Evolutionary conservation across 2,113 vertebrate species (phyloP), one percentile per base, ranked within the genome.

Genomic region (Dipodomys spectabilis): DNA sequence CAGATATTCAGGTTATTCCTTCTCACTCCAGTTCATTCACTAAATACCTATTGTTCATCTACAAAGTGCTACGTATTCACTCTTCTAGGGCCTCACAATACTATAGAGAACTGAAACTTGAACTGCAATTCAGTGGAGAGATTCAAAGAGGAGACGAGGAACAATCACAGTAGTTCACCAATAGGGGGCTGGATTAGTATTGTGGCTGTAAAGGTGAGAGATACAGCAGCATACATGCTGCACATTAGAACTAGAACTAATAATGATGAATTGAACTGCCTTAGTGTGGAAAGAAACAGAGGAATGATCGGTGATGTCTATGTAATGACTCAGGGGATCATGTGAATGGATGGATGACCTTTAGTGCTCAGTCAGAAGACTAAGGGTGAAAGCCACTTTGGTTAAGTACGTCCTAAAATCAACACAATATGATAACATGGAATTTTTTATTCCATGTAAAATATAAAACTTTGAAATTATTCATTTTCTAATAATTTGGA

Each of bases 11-110:
- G 57, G 19, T 35, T 81, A 73, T 86, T 91, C 30, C 23, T 95
- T 92, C 78, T 90, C 64, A 93, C 65, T 44, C 16, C 6, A 71
- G 39, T 71, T 95, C 45, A 71, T 13, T 73, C 57, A 80, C 82
- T 69, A 94, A 92, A 81, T 71, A 87, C 71, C 35, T 82, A 82
- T 92, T 95, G 57, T 91, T 93, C 32, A 68, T 45, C 53, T 88
- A 91, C 25, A 67, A 86, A 92, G 64, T 83, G 62, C 45, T 19
- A 44, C 16, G 25, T 2, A 45, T 10, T 27, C 69, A 64, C 22
- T 82, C 28, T 88, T 15, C 64, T 73, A 72, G 75, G 80, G 81
- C 18, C 57, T 91, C 82, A 86, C 30, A 60, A 86, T 73, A 60
- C n/a, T n/a, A 44, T 2, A 79, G 1, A 57, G 28, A 87, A 71